Conservation (phyloP, 1,140 invertebrate genomes). For the Lerema accius region DNA sequence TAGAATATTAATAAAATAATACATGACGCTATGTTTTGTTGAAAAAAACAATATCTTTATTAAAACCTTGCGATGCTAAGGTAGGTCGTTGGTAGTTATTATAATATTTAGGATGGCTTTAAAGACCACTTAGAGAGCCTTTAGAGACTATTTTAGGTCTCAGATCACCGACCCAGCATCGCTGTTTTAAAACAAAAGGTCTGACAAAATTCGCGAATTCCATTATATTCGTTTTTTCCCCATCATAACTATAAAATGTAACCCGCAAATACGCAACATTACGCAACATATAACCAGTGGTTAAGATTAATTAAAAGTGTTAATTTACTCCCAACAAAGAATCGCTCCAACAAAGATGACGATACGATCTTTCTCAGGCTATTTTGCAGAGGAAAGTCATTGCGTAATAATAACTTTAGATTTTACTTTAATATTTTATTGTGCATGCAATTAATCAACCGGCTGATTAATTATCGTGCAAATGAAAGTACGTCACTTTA, state of each 20-base stretch:
- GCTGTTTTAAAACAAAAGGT: too few relatives aligned
- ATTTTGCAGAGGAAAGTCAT: constrained; percentile 40
- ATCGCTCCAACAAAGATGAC: constrained; percentile 14
- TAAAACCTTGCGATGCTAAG: too few relatives aligned
- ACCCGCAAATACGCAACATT: constrained; percentile 7
- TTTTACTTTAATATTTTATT: constrained; percentile 24
- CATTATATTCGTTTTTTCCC: too few relatives aligned
- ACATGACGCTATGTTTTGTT: too few relatives aligned
- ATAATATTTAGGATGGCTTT: too few relatives aligned
- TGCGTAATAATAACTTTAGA: constrained; percentile 31
- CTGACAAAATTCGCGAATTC: too few relatives aligned
- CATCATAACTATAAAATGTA: background rate
- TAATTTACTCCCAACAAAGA: constrained; percentile 37
- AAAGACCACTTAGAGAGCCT: too few relatives aligned
- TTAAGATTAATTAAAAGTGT: constrained; percentile 26
- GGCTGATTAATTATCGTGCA: constrained; percentile 15
- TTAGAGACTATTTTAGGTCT: too few relatives aligned
- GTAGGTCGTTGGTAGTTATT: too few relatives aligned
- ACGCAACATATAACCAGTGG: constrained; percentile 15
- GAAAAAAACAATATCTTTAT: too few relatives aligned
- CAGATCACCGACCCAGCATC: too few relatives aligned
- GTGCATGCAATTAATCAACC: constrained; percentile 26
- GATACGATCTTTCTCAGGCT: constrained; percentile 36
- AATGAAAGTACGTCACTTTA: constrained; percentile 22
- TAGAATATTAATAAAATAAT: too few relatives aligned